These are phyloP conservation scores for Rachycentron canadum DNA, from an alignment of 2,797 vertebrate species.

Conservation along the genomic window DNA sequence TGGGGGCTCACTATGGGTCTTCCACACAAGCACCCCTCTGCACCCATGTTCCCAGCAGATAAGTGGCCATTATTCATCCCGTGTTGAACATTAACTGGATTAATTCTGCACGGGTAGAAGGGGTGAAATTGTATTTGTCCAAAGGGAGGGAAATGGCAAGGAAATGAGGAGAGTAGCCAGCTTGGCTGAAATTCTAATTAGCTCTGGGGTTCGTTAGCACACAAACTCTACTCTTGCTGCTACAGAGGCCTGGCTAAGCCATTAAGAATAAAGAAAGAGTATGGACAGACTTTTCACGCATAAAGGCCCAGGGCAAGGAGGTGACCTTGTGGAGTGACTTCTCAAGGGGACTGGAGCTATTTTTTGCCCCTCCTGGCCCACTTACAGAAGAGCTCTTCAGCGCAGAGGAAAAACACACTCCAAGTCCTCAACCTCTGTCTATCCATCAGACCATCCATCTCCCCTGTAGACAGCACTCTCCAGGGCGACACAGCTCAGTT, in stretches of 20 bases:
- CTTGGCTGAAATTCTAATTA: slow-evolving; percentile 82
- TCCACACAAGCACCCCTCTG: slow-evolving; percentile 55
- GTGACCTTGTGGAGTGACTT: slow-evolving; percentile 84
- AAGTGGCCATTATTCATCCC: slow-evolving; percentile 80
- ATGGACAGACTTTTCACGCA: slow-evolving; percentile 62
- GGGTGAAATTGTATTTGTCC: slow-evolving; percentile 80
- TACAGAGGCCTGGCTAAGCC: slow-evolving; percentile 70
- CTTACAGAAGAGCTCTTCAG: slow-evolving; percentile 74
- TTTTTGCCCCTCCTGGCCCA: slow-evolving; percentile 79
- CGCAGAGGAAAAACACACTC: slow-evolving; percentile 67
- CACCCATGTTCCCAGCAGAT: slow-evolving; percentile 74
- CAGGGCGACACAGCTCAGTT: slow-evolving; percentile 53
- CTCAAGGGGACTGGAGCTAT: slow-evolving; percentile 77
- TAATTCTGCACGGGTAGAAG: slow-evolving; percentile 74
- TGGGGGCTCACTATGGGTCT: slow-evolving; percentile 29
- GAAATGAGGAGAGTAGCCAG: slow-evolving; percentile 71
- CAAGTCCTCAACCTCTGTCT: slow-evolving; percentile 55
- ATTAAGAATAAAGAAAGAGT: slow-evolving; percentile 61
- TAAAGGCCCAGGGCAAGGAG: slow-evolving; percentile 70
- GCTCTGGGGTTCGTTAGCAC: slow-evolving; percentile 78
- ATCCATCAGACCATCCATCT: slow-evolving; percentile 79
- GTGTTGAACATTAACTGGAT: slow-evolving; percentile 84
- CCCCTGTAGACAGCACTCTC: slow-evolving; percentile 57
- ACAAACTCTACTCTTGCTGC: slow-evolving; percentile 61
- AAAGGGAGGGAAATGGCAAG: slow-evolving; percentile 68